Conservation (phyloP, 1,140 invertebrate genomes). For the Magallana gigas region DNA sequence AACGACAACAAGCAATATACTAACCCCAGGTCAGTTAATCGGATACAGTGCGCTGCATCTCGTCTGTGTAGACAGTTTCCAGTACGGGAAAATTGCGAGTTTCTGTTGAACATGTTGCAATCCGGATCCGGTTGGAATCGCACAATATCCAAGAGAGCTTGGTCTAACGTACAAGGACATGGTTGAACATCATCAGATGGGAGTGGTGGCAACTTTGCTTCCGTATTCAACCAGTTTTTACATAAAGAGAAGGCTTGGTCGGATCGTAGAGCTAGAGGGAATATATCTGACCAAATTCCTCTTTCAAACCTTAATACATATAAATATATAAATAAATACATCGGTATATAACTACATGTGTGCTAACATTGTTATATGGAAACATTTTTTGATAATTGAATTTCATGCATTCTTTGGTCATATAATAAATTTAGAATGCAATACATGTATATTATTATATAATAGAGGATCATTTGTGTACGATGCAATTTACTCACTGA, state of each 20-base stretch:
- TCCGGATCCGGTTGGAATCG: slow-evolving; percentile 46
- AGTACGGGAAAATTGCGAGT: not conserved
- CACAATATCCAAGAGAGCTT: slow-evolving; percentile 43
- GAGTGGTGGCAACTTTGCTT: not conserved
- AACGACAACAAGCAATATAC: not conserved
- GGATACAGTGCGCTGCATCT: slow-evolving; percentile 22
- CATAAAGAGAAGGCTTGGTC: slow-evolving; percentile 25
- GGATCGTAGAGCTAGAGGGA: slow-evolving; percentile 5
- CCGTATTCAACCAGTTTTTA: slow-evolving; percentile 18
- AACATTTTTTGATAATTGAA: not conserved
- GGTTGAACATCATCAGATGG: not conserved
- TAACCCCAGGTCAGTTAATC: slow-evolving; percentile 33
- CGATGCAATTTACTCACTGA: not conserved
- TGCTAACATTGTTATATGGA: not conserved
- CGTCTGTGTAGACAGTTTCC: slow-evolving; percentile 25
- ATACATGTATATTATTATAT: not conserved
- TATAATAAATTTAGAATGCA: not conserved
- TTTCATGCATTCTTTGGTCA: not conserved
- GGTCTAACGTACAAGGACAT: slow-evolving; percentile 46
- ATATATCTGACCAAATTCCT: slow-evolving; percentile 42
- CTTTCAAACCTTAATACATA: not conserved
- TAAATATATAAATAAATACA: too few species aligned
- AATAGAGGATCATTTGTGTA: not conserved
- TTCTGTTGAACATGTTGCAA: slow-evolving; percentile 10
- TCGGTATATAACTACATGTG: too few species aligned